Conservation (phyloP, 2,113 vertebrate species). For the Passer domesticus region DNA sequence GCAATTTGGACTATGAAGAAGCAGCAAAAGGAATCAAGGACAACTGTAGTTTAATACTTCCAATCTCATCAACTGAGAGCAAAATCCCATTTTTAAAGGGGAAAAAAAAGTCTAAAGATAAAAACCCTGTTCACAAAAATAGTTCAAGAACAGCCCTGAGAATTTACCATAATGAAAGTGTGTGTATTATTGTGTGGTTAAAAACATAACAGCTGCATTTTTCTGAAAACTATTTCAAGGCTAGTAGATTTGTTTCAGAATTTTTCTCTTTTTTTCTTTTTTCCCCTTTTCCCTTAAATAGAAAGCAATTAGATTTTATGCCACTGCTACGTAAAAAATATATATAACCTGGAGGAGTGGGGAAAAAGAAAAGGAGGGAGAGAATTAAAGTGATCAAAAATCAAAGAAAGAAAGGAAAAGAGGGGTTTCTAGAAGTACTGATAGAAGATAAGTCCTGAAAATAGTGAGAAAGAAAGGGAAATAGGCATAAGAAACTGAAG, state of each 20-base stretch:
- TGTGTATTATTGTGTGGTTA: not conserved
- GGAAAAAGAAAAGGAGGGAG: not conserved
- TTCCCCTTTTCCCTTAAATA: not conserved
- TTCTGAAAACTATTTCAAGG: not conserved
- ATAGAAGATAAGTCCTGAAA: not conserved
- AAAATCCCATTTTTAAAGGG: slow-evolving; percentile 23
- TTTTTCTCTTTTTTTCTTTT: not conserved
- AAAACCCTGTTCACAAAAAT: slow-evolving; percentile 24
- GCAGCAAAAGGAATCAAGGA: slow-evolving; percentile 76
- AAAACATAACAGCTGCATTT: not conserved
- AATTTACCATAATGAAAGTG: not conserved
- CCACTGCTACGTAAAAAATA: not conserved
- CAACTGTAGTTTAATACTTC: slow-evolving; percentile 59
- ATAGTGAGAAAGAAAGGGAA: not conserved
- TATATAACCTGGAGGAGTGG: not conserved
- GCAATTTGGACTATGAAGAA: slow-evolving; percentile 84
- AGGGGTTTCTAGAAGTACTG: not conserved
- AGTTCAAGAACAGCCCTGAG: not conserved
- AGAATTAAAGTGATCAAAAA: not conserved
- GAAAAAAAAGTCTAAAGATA: not conserved
- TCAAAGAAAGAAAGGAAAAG: not conserved
- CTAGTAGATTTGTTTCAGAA: not conserved
- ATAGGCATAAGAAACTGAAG: not conserved
- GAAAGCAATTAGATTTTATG: not conserved
- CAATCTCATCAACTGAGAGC: slow-evolving; percentile 20